phyloP scores from a whole-genome alignment of 2,113 vertebrate species.

The Vidua macroura region DNA sequence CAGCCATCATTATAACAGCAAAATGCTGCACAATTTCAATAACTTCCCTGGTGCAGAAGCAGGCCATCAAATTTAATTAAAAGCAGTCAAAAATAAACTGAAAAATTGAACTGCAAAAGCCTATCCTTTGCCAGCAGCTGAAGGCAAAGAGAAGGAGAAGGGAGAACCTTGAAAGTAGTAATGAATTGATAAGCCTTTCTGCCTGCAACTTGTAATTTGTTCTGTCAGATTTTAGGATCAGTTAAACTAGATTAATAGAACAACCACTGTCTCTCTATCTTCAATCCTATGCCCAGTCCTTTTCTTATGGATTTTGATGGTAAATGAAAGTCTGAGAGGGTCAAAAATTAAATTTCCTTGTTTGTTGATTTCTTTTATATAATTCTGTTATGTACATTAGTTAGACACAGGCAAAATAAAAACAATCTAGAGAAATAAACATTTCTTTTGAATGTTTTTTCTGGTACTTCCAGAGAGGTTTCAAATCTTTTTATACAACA shows the following conservation, averaged over 20 bases:
- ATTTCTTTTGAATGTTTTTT: background rate
- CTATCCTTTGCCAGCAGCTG: conserved; percentile 71
- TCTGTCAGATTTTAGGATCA: conserved; percentile 73
- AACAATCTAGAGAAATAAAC: conserved; percentile 51
- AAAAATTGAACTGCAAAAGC: conserved; percentile 75
- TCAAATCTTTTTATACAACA: background rate
- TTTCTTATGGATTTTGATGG: conserved; percentile 22
- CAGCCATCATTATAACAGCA: conserved; percentile 75
- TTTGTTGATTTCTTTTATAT: conserved; percentile 53
- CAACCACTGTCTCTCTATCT: conserved; percentile 61
- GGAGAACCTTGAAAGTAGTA: conserved; percentile 68
- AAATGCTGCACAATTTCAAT: conserved; percentile 75
- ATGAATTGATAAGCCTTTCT: conserved; percentile 73
- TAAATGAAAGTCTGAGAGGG: conserved; percentile 50
- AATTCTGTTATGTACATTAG: conserved; percentile 37
- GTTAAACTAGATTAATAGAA: conserved; percentile 76
- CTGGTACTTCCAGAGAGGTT: background rate
- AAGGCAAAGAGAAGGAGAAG: conserved; percentile 61
- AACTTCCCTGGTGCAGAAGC: conserved; percentile 70
- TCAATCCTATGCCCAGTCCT: conserved; percentile 49
- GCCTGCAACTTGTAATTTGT: conserved; percentile 68
- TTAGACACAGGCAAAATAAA: background rate
- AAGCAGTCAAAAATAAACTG: conserved; percentile 80
- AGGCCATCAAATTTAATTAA: conserved; percentile 84
- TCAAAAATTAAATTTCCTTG: conserved; percentile 66